Evolutionary conservation across 2,888 invertebrate species (phyloP).

Genomic region (Synanthedon andrenaeformis): DNA sequence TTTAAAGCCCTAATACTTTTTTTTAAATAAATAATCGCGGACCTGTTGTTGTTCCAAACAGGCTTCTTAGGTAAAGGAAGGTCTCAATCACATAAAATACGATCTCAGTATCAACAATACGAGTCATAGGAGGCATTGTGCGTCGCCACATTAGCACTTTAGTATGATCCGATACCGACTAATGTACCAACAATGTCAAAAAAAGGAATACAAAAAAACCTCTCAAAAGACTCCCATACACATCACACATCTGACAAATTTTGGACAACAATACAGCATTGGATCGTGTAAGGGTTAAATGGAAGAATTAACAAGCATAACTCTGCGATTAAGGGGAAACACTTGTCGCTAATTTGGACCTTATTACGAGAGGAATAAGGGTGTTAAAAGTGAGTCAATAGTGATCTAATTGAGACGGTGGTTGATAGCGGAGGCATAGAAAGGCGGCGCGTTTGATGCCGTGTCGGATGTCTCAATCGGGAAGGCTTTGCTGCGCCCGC

Average conservation of each 20-base stretch:
- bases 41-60: too few relatives aligned
- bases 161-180: conserved; percentile 43
- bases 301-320: conserved; percentile 28
- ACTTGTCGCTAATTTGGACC: conserved; percentile 12
- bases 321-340: conserved; percentile 6
- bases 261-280: conserved; percentile 49
- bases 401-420: conserved; percentile 20
- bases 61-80: too few relatives aligned
- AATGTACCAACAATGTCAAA: conserved; percentile 35
- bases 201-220: conserved; percentile 21
- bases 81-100: background rate
- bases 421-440: conserved; percentile 52
- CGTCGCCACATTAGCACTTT: conserved; percentile 36
- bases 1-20: too few relatives aligned
- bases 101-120: conserved; percentile 11
- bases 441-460: conserved; percentile 57
- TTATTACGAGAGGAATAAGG: conserved; percentile 11
- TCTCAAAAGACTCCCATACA: conserved; percentile 28
- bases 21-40: background rate
- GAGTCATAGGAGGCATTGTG: conserved; percentile 21
- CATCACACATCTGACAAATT: conserved; percentile 65
- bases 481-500: conserved; percentile 20
- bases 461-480: conserved; percentile 65
- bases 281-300: conserved; percentile 61
- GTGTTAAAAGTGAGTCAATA: conserved; percentile 6